These are phyloP conservation scores for Semicossyphus pulcher DNA, from an alignment of 2,113 vertebrate species.

Conservation along the genomic window DNA sequence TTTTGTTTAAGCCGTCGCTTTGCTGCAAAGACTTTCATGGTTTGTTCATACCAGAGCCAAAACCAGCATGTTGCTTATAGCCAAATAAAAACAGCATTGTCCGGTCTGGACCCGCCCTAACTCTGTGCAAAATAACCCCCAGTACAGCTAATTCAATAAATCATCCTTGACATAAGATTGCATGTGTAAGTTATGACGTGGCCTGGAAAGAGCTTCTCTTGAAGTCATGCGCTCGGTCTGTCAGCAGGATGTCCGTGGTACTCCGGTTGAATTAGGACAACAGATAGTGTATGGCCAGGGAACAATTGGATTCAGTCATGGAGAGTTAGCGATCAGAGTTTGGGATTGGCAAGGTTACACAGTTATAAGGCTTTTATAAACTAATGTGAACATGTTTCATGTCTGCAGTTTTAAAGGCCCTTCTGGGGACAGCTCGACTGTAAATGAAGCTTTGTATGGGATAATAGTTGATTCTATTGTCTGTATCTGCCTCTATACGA, in stretches of 20 bases:
- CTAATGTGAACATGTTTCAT: too few relatives aligned
- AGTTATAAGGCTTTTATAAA: too few relatives aligned
- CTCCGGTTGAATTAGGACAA: slow-evolving; percentile 19
- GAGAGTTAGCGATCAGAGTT: too few relatives aligned
- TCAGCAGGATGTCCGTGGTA: slow-evolving; percentile 32
- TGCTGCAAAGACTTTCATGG: slow-evolving; percentile 52
- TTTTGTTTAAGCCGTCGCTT: slow-evolving; percentile 57
- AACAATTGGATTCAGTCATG: slow-evolving; percentile 26
- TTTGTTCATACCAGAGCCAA: slow-evolving; percentile 49
- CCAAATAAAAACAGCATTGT: slow-evolving; percentile 46
- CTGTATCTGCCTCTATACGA: too few relatives aligned
- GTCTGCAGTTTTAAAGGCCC: too few relatives aligned
- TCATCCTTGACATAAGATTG: slow-evolving; percentile 25
- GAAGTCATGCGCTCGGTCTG: slow-evolving; percentile 23
- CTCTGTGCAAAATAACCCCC: slow-evolving; percentile 17
- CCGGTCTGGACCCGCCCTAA: slow-evolving; percentile 31
- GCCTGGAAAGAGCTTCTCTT: background rate
- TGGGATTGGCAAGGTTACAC: too few relatives aligned
- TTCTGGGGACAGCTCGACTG: too few relatives aligned
- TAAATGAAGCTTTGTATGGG: too few relatives aligned
- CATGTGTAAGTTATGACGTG: slow-evolving; percentile 12
- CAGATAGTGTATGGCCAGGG: background rate
- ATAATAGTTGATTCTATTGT: too few relatives aligned
- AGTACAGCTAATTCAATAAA: slow-evolving; percentile 26
- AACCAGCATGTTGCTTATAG: slow-evolving; percentile 44